Conservation (phyloP, 2,888 invertebrate species). For the Drosophila rubida region DNA sequence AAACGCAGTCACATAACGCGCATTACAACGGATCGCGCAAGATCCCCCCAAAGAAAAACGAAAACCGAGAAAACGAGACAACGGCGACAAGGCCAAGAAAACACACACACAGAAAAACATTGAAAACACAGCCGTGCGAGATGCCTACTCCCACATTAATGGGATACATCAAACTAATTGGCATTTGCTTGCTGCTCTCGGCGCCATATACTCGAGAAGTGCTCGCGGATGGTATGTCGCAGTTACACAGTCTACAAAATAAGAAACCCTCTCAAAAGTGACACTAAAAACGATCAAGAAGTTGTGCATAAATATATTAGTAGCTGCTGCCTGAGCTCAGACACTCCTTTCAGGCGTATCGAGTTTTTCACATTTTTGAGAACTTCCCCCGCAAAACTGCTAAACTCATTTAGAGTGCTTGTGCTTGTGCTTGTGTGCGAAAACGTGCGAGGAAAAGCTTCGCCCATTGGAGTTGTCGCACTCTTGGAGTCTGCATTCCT, state of each 20-base stretch:
- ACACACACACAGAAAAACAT: not conserved
- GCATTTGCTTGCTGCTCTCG: not conserved
- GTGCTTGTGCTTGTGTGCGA: not conserved
- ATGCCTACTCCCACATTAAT: constrained; percentile 3
- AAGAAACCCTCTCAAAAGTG: too few species aligned
- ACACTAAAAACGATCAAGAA: too few species aligned
- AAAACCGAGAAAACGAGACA: too few species aligned
- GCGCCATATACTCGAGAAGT: constrained; percentile 1
- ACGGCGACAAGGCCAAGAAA: constrained; percentile 9
- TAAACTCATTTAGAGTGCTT: not conserved
- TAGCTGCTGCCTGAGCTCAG: too few species aligned
- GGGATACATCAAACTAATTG: constrained; percentile 2
- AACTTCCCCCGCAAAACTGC: not conserved
- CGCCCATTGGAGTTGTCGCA: not conserved
- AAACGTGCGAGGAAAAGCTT: constrained; percentile 2
- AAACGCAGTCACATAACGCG: constrained; percentile 24
- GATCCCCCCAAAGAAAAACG: constrained; percentile 1
- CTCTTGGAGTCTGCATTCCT: constrained; percentile 1
- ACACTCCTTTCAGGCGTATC: too few species aligned
- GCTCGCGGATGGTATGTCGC: constrained; percentile 11
- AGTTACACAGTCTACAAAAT: not conserved
- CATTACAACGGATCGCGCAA: constrained; percentile 22
- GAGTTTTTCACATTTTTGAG: not conserved
- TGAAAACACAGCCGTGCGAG: not conserved
- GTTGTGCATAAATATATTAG: too few species aligned